A percentile compares a stretch with the other conserved stretches of the same genome.
phyloP scores from a whole-genome alignment of 1,140 invertebrate genomes.

The Conus betulinus region DNA sequence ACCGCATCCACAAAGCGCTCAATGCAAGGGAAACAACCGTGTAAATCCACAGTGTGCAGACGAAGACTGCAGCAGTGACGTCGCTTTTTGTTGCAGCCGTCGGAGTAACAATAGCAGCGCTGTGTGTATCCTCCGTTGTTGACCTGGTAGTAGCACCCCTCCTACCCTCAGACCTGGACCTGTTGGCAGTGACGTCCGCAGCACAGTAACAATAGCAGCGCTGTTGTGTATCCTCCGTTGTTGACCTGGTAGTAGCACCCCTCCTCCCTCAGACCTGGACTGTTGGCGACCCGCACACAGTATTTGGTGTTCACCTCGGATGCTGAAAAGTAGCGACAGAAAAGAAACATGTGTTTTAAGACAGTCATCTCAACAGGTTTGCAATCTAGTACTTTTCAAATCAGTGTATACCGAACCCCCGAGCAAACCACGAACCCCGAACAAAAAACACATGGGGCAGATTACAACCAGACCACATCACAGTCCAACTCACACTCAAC shows the following conservation, averaged over 20 bases:
- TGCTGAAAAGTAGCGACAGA: conserved; percentile 17
- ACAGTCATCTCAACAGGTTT: background rate
- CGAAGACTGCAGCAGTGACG: background rate
- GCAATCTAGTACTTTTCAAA: too few relatives aligned
- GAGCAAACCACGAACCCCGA: too few relatives aligned
- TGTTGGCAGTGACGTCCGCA: background rate
- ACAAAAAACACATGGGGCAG: too few relatives aligned
- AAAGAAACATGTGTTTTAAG: background rate
- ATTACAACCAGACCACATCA: too few relatives aligned
- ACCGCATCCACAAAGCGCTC: background rate
- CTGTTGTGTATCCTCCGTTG: conserved; percentile 51
- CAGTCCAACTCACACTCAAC: too few relatives aligned
- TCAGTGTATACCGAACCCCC: too few relatives aligned
- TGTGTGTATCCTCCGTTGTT: conserved; percentile 52
- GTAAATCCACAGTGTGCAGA: background rate
- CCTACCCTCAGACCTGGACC: background rate
- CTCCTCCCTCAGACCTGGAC: conserved; percentile 5
- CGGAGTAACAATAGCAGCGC: conserved; percentile 46
- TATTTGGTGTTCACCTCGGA: conserved; percentile 43
- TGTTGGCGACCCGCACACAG: conserved; percentile 29
- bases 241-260: conserved; percentile 43
- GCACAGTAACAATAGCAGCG: conserved; percentile 45
- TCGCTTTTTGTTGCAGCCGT: conserved; percentile 39
- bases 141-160: conserved; percentile 41
- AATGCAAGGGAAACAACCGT: conserved; percentile 25